These are phyloP conservation scores for Pantala flavescens DNA, from an alignment of 1,140 invertebrate genomes.

Conservation along the genomic window DNA sequence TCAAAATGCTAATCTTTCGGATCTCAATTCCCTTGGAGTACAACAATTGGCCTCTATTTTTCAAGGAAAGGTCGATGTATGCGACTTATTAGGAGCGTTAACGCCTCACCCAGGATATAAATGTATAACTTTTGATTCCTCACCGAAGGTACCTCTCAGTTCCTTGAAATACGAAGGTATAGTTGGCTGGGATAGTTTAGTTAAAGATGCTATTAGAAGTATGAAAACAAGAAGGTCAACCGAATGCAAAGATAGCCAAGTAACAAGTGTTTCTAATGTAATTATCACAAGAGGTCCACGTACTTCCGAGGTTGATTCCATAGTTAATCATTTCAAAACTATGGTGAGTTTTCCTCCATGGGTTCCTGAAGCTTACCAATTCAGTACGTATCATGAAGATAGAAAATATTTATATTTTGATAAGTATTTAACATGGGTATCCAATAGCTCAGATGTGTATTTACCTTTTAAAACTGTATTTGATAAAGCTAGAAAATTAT, in stretches of 20 bases:
- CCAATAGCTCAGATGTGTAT: constrained; percentile 37
- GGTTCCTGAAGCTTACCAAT: constrained; percentile 30
- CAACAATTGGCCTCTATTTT: constrained; percentile 37
- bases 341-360: constrained; percentile 35
- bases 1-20: constrained; percentile 29
- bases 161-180: constrained; percentile 30
- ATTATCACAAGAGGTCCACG: constrained; percentile 33
- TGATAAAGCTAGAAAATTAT: constrained; percentile 39
- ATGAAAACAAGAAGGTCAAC: not conserved
- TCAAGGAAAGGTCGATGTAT: constrained; percentile 20
- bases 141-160: constrained; percentile 29
- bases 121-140: constrained; percentile 35
- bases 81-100: constrained; percentile 32
- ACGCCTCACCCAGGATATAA: constrained; percentile 39
- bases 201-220: constrained; percentile 22
- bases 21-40: constrained; percentile 39
- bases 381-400: constrained; percentile 34
- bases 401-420: constrained; percentile 34
- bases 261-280: constrained; percentile 33
- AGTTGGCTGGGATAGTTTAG: constrained; percentile 31
- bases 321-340: constrained; percentile 28
- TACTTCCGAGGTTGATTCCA: constrained; percentile 24
- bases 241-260: constrained; percentile 19
- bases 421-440: constrained; percentile 36
- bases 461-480: constrained; percentile 33